These are phyloP conservation scores for Amiota minor DNA, from an alignment of 2,888 invertebrate genomes.

Conservation along the genomic window DNA sequence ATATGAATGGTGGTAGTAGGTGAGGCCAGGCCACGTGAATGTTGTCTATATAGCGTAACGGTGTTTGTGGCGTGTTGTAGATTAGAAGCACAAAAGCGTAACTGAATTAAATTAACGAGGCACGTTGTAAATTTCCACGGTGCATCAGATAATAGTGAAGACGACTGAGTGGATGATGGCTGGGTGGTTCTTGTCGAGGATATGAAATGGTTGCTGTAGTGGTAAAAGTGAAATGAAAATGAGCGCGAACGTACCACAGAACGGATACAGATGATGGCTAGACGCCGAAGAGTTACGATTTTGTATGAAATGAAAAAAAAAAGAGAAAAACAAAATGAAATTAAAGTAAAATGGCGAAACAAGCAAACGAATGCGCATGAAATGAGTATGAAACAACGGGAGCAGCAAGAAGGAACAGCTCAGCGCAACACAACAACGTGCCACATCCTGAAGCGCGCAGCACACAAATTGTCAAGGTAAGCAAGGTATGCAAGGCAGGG, in stretches of 20 bases:
- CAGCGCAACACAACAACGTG: not conserved
- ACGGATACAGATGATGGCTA: slow-evolving; percentile 29
- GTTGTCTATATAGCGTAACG: not conserved
- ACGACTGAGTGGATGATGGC: slow-evolving; percentile 45
- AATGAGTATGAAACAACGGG: not conserved
- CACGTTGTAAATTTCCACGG: slow-evolving; percentile 58
- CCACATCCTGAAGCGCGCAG: not conserved
- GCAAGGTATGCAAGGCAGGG: not conserved
- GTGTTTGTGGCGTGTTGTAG: slow-evolving; percentile 10
- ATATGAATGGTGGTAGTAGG: not conserved
- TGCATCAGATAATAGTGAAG: slow-evolving; percentile 62
- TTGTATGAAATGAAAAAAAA: slow-evolving; percentile 52
- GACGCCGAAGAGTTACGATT: slow-evolving; percentile 55
- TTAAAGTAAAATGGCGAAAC: not conserved
- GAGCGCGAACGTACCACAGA: slow-evolving; percentile 36
- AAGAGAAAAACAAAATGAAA: slow-evolving; percentile 31
- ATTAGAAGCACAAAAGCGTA: slow-evolving; percentile 44
- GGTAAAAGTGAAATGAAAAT: slow-evolving; percentile 45
- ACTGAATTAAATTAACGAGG: slow-evolving; percentile 64
- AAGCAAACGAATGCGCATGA: slow-evolving; percentile 6
- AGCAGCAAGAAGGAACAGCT: no score
- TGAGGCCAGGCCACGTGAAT: no score
- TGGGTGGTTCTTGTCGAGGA: slow-evolving; percentile 8
- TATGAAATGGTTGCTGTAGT: slow-evolving; percentile 13
- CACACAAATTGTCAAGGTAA: no score